Conservation (phyloP, 2,797 vertebrate species). For the Megaceryle alcyon region DNA sequence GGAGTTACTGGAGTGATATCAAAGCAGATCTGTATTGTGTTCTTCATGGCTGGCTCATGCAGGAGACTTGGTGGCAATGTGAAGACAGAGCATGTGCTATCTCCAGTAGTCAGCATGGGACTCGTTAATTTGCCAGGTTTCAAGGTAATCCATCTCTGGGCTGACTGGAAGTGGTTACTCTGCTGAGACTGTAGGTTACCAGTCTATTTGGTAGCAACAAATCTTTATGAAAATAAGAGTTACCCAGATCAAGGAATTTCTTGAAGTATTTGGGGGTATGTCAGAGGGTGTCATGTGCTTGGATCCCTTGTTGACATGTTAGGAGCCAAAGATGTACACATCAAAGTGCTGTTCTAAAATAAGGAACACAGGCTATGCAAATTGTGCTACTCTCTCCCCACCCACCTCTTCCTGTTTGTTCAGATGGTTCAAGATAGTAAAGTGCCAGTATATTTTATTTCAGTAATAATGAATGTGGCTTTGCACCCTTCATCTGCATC, state of each 20-base stretch:
- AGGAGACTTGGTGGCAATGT: background rate
- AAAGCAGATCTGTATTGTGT: background rate
- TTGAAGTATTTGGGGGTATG: background rate
- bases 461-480: background rate
- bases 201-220: background rate
- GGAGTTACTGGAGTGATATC: background rate
- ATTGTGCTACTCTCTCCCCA: background rate
- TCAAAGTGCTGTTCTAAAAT: background rate
- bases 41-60: background rate
- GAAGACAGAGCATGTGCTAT: background rate
- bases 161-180: background rate
- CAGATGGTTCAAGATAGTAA: constrained; percentile 29
- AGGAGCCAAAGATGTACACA: background rate
- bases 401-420: constrained; percentile 27
- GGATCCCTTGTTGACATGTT: background rate
- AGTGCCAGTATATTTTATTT: background rate
- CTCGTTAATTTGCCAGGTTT: background rate
- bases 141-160: background rate
- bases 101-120: background rate
- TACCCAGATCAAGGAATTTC: background rate
- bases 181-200: background rate
- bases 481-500: background rate
- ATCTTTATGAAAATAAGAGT: background rate
- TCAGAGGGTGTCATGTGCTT: background rate
- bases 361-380: background rate